A percentile compares a stretch with the other conserved stretches of the same genome.
phyloP scores from a whole-genome alignment of 2,888 invertebrate species.

The Acronicta aceris region DNA sequence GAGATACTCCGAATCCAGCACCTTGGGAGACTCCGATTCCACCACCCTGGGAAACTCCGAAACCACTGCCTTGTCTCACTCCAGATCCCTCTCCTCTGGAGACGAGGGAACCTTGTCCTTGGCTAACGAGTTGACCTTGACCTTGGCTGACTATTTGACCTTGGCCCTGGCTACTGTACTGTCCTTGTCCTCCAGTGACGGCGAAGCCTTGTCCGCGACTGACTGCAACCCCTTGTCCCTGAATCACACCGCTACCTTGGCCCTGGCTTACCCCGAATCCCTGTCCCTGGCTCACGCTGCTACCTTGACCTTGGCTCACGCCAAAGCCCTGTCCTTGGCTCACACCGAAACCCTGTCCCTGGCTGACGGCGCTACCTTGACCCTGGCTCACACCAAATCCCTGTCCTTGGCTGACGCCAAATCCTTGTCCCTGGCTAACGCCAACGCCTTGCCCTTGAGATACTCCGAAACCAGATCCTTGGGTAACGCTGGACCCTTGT shows the following conservation, averaged over 20 bases:
- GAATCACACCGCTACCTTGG: slow-evolving; percentile 18
- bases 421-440: slow-evolving; percentile 34
- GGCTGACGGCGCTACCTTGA: slow-evolving; percentile 27
- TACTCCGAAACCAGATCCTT: slow-evolving; percentile 37
- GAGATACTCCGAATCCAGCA: slow-evolving; percentile 20
- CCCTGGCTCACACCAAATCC: slow-evolving; percentile 18
- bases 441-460: slow-evolving; percentile 31
- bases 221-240: slow-evolving; percentile 18
- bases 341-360: slow-evolving; percentile 31
- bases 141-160: slow-evolving; percentile 24
- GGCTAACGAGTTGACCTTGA: slow-evolving; percentile 28
- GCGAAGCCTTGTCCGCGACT: background rate
- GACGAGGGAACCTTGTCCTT: slow-evolving; percentile 32
- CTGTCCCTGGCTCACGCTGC: slow-evolving; percentile 18
- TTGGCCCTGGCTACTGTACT: slow-evolving; percentile 24
- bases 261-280: slow-evolving; percentile 20
- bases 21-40: slow-evolving; percentile 46
- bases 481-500: slow-evolving; percentile 12
- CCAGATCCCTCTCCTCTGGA: slow-evolving; percentile 21
- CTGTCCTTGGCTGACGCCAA: slow-evolving; percentile 33
- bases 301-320: slow-evolving; percentile 13
- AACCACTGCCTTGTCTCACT: slow-evolving; percentile 24
- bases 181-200: slow-evolving; percentile 12
- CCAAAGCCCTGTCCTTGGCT: too few species aligned
- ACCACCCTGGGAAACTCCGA: slow-evolving; percentile 39